phyloP scores from a whole-genome alignment of 2,113 vertebrate genomes.

The Mesoclemmys tuberculata region DNA sequence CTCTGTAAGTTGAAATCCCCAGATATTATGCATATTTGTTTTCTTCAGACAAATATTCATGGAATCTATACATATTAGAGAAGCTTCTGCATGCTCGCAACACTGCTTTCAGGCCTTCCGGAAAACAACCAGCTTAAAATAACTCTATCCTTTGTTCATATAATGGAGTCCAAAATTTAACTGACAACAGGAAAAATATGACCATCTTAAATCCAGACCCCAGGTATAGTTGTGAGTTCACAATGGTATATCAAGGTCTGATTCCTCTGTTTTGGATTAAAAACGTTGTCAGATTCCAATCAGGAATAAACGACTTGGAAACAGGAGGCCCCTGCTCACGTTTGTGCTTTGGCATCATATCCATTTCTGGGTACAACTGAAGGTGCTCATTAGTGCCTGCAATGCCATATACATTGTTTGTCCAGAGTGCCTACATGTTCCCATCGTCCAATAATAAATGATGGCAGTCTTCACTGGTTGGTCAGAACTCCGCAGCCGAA shows the following conservation, averaged over 20 bases:
- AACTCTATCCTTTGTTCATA: neutral
- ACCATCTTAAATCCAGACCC: accelerated
- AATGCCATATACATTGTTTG: neutral
- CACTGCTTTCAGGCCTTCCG: neutral
- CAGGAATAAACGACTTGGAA: neutral
- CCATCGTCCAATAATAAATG: neutral
- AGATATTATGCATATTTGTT: neutral
- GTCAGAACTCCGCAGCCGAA: neutral
- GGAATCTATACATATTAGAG: neutral
- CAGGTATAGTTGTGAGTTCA: accelerated
- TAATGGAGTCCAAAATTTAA: neutral
- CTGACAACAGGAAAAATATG: neutral
- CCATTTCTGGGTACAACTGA: accelerated
- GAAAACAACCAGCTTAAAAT: neutral
- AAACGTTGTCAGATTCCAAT: accelerated
- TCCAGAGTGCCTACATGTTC: neutral
- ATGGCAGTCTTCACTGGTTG: neutral
- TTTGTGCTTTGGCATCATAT: neutral
- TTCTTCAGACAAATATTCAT: neutral
- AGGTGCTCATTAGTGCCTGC: neutral
- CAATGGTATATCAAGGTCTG: neutral
- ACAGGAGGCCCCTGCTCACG: neutral
- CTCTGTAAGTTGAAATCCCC: neutral
- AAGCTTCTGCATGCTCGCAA: neutral
- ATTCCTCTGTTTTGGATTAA: neutral